Base-by-base conservation (phyloP, 2,797 vertebrate species). In the Tragelaphus oryx region DNA sequence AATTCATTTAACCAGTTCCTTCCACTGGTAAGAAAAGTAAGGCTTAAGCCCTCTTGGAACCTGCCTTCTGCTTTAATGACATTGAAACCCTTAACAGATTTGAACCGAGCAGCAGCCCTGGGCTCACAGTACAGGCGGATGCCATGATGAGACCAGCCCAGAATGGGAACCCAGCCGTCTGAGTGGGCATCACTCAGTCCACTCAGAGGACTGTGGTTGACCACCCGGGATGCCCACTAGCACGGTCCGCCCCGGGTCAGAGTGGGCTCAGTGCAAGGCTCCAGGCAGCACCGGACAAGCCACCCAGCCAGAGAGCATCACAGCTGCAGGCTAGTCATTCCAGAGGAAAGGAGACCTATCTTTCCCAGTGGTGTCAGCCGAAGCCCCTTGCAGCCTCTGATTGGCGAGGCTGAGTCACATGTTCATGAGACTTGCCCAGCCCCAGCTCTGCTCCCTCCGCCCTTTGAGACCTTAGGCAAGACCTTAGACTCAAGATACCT, bases 41-140 rank as follows among this genome's bases (percentile, higher is more conserved):
- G 17, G 22, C 22, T 65, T 57, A 41, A 24, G 7, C 55, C 55
- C 75, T 78, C 57, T 50, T 24, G 50, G 83, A 46, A 48, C 55
- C 48, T 24, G 28, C 33, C 54, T 41, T 91, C 28, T 30, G 0
- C 62, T 14, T 37, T 54, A 5, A 41, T 12, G 44, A 50, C n/a
- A 11, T 13, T 26, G 10, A 65, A 30, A 18, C n/a, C 26, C 48
- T 17, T 1, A 4, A 52, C 41, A 13, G 3, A 3, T 26, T 6
- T 22, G 48, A 79, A 4, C 74, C 55, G 1, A 5, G 28, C 17
- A 8, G 46, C 75, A 6, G 4, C 28, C 12, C 1, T 1, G 20
- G 2, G 3, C 44, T 20, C 8, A n/a, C 52, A 37, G 16, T 1
- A 2, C 44, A 79, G 71, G 33, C 55, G 1, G 1, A 1, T 1